A percentile compares a stretch with the other conserved stretches of the same genome.
phyloP scores from a whole-genome alignment of 1,140 invertebrate species.

The Drosophila eugracilis region DNA sequence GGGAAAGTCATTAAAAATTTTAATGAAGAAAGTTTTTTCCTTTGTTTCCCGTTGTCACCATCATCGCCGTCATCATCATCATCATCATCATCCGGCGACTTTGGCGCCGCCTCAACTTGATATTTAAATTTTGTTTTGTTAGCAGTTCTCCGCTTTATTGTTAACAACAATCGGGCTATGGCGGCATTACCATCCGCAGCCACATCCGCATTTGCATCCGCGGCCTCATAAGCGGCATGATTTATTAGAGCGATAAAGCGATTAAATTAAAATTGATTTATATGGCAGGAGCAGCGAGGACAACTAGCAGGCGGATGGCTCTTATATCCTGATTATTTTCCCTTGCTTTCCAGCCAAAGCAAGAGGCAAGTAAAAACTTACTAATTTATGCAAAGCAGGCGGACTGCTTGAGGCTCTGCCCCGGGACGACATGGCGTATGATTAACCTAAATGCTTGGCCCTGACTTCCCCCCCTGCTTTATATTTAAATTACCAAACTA shows the following conservation, averaged over 20 bases:
- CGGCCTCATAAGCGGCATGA: constrained; percentile 46
- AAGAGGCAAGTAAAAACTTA: constrained; percentile 55
- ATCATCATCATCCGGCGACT: constrained; percentile 19
- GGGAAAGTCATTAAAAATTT: constrained; percentile 80
- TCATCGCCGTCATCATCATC: constrained; percentile 12
- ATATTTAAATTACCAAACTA: constrained; percentile 76
- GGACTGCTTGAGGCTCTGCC: constrained; percentile 19
- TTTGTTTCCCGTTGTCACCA: constrained; percentile 65
- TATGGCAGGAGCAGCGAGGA: constrained; percentile 42
- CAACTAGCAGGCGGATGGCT: constrained; percentile 43
- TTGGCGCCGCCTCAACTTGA: constrained; percentile 60
- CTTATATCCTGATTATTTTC: constrained; percentile 30
- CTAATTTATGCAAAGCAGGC: constrained; percentile 79
- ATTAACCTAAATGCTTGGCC: constrained; percentile 70
- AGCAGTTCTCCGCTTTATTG: constrained; percentile 65
- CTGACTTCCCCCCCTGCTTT: constrained; percentile 51
- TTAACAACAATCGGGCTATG: constrained; percentile 65
- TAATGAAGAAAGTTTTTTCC: constrained; percentile 81
- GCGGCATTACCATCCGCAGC: too few relatives aligned
- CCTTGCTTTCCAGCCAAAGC: too few relatives aligned
- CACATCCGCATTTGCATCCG: constrained; percentile 22
- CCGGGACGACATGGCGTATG: constrained; percentile 66
- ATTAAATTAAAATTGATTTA: constrained; percentile 83
- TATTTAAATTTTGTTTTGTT: constrained; percentile 80
- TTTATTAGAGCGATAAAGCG: constrained; percentile 81